Conservation (phyloP, 2,888 invertebrate species). For the Lissonota sp. region DNA sequence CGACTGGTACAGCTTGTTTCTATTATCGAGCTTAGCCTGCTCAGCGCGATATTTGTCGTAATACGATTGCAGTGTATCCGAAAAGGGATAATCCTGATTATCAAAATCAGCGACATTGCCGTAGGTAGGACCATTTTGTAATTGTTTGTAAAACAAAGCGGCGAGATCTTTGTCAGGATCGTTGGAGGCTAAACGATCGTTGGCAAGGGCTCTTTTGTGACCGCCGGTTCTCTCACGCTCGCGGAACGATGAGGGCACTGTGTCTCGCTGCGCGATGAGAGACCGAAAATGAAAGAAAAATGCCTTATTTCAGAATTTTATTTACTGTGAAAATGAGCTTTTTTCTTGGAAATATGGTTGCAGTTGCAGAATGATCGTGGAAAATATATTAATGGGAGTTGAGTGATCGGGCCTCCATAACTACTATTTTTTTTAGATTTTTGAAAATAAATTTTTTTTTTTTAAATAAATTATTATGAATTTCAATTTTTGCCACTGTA, state of each 20-base stretch:
- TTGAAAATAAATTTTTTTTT: no score
- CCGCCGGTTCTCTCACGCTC: constrained; percentile 76
- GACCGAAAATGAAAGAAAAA: background rate
- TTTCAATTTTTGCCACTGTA: no score
- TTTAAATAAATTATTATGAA: no score
- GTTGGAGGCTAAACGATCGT: constrained; percentile 33
- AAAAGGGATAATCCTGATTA: constrained; percentile 69
- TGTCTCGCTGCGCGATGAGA: constrained; percentile 67
- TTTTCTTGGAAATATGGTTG: no score
- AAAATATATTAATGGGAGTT: no score
- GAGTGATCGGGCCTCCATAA: no score
- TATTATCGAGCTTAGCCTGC: constrained; percentile 56
- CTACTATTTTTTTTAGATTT: no score
- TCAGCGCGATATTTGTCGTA: constrained; percentile 71
- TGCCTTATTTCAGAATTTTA: background rate
- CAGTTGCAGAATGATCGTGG: no score
- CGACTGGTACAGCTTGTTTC: constrained; percentile 70
- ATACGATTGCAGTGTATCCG: constrained; percentile 68
- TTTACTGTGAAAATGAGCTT: background rate
- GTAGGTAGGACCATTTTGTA: constrained; percentile 71
- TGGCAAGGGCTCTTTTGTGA: constrained; percentile 70
- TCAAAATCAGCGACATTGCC: constrained; percentile 62
- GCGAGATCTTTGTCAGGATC: constrained; percentile 66
- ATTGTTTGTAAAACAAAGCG: constrained; percentile 70
- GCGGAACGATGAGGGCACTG: constrained; percentile 76